These are phyloP conservation scores for Pantherophis guttatus DNA, from an alignment of 2,113 vertebrate species.

Conservation along the genomic window DNA sequence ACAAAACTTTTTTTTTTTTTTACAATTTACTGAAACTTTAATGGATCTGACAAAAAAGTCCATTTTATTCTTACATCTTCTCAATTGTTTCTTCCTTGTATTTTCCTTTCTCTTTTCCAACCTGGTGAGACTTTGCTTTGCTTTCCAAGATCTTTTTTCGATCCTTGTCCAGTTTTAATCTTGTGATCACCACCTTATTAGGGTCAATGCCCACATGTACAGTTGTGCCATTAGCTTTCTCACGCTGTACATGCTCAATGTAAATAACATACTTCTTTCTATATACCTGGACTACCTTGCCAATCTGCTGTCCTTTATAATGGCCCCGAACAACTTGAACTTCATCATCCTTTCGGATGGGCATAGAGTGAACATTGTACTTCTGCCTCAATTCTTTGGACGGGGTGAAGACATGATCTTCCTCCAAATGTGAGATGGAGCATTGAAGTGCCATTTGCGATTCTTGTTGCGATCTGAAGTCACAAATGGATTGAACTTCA, in stretches of 20 bases:
- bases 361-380: no score
- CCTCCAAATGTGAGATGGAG: slow-evolving; percentile 89
- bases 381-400: slow-evolving; percentile 94
- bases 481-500: slow-evolving; percentile 92
- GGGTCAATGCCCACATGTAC: slow-evolving; percentile 92
- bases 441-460: slow-evolving; percentile 90
- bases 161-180: slow-evolving; percentile 95
- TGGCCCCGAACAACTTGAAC: no score
- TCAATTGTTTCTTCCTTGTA: slow-evolving; percentile 96
- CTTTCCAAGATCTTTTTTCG: slow-evolving; percentile 91
- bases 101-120: slow-evolving; percentile 95
- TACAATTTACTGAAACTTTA: slow-evolving; percentile 72
- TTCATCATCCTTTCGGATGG: no score
- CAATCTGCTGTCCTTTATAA: no score
- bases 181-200: slow-evolving; percentile 94
- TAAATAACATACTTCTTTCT: no score
- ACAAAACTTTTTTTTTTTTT: no score
- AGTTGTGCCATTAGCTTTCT: slow-evolving; percentile 91
- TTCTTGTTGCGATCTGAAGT: slow-evolving; percentile 93
- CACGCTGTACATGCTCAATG: slow-evolving; percentile 89
- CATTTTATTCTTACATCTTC: slow-evolving; percentile 89
- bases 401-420: slow-evolving; percentile 91
- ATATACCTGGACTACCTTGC: no score
- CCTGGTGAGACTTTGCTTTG: slow-evolving; percentile 91
- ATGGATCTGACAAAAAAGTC: slow-evolving; percentile 67